These are phyloP conservation scores for Agriopis marginaria DNA, from an alignment of 2,888 invertebrate genomes.

Conservation along the genomic window DNA sequence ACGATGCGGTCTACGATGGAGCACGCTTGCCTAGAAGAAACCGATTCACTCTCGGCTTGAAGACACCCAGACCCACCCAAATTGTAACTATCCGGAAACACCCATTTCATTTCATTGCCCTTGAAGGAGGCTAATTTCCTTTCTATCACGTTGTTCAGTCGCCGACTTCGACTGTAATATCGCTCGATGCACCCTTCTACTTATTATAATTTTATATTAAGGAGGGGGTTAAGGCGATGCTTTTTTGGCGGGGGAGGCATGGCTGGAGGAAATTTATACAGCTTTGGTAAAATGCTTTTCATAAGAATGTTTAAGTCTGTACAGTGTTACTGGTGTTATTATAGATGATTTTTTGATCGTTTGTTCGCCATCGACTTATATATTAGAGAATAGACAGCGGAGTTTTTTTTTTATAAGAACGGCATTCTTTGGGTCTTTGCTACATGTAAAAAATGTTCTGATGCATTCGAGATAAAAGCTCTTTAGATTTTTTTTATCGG, in stretches of 20 bases:
- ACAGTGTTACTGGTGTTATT: not conserved
- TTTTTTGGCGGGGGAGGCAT: slow-evolving; percentile 11
- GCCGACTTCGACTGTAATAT: slow-evolving; percentile 14
- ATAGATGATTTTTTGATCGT: not conserved
- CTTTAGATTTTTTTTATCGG: too few species aligned
- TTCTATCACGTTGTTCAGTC: not conserved
- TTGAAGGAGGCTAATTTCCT: not conserved
- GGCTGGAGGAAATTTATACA: slow-evolving; percentile 10
- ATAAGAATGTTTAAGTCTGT: not conserved
- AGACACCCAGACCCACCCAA: too few species aligned
- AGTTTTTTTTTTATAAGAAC: too few species aligned
- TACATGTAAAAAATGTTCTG: too few species aligned
- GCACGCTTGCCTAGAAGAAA: too few species aligned
- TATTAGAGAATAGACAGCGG: not conserved
- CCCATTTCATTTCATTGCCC: not conserved
- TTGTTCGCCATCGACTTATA: not conserved
- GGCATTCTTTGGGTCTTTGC: too few species aligned
- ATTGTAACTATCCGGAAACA: too few species aligned
- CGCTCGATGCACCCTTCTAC: slow-evolving; percentile 22
- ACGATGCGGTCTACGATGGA: too few species aligned
- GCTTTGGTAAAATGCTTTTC: slow-evolving; percentile 1
- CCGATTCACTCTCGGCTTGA: too few species aligned
- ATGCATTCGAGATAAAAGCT: too few species aligned
- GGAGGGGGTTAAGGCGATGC: slow-evolving; percentile 12
- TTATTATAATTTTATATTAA: slow-evolving; percentile 28